Base-by-base conservation (phyloP, 2,113 vertebrate genomes). In the Carollia perspicillata region DNA sequence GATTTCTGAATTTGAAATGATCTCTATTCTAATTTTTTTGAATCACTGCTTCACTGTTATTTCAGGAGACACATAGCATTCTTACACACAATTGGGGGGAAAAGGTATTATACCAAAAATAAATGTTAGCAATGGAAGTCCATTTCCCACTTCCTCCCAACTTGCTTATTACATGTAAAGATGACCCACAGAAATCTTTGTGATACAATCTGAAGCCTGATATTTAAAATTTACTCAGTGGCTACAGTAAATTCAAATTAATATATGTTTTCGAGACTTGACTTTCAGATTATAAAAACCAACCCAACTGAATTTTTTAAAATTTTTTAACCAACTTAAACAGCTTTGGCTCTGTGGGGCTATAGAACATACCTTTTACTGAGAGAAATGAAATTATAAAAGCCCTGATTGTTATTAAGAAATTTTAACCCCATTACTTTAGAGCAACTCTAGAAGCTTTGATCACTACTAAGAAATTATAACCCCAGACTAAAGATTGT, bases 151-250 rank as follows among this genome's bases (percentile, higher is more conserved):
- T 72, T 65, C 33, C 28, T 90, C 51, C 7, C 35, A 85, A 89
- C 44, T 42, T 60, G 71, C 1, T 89, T n/a, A 49, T 65, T 69
- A 83, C 17, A 55, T 12, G 8, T 69, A 83, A 75, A 81, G 8
- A 40, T 53, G 18, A 92, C 30, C 91, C 17, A 80, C 35, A 72
- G 87, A 90, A 49, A 90, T 72, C 22, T 85, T 53, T 79, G 4
- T 68, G 51, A 28, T 91, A 81, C 75, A 81, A 47, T 13, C 18
- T 90, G 8, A 84, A 75, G 40, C 0, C 49, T 94, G 81, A 94
- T 81, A 86, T 94, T 91, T 49, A 51, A 93, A 91, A 71, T 51
- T 66, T 72, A 75, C 40, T 65, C 51, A 91, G 44, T 88, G 20
- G 58, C 60, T 78, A 60, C 85, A 77, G 16, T 93, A 30, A 91